Evolutionary conservation across 2,797 vertebrate genomes (phyloP), one percentile per base, ranked within the genome.

Genomic region (Sebastes itinus): DNA sequence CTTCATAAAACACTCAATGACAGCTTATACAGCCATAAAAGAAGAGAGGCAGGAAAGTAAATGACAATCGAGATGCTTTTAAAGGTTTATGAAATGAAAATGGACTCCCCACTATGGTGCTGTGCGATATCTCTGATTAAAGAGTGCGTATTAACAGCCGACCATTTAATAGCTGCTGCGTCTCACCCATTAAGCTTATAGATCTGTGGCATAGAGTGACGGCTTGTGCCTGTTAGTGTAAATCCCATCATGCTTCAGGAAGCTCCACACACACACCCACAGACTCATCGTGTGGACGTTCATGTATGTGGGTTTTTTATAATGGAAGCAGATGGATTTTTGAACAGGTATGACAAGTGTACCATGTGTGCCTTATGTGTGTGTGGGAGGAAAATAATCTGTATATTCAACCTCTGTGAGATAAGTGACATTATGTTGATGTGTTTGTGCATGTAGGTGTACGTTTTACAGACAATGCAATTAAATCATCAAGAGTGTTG

Each of bases 21-120:
- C 81, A 80, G 78, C 78, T 80, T 16, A 59, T 10, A 16, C 42
- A 6, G 42, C 63, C 63, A 4, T 81, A 87, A 89, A 89, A 65
- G 71, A 87, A 60, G 70, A 77, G 77, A 85, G 67, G 81, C 64
- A 8, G 81, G 42, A 67, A 67, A 72, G 63, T 55, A 84, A 86
- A 76, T 71, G 82, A 79, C 78, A 81, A 74, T 33, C 2, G 13
- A 83, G 82, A 56, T 74, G 88, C 83, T 90, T 87, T 89, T 66
- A 86, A 82, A 86, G 90, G 78, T 85, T 87, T 86, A 88, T 93
- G 86, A 84, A 87, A 83, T 80, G 75, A 80, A 81, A 83, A 87
- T 72, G 76, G 80, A 84, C 88, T 81, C 83, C 82, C 62, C 22
- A 2, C 86, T 42, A 80, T 18, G 20, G 42, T 4, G 46, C 75